phyloP scores from a whole-genome alignment of 2,888 invertebrate species.

The Magallana nippona region DNA sequence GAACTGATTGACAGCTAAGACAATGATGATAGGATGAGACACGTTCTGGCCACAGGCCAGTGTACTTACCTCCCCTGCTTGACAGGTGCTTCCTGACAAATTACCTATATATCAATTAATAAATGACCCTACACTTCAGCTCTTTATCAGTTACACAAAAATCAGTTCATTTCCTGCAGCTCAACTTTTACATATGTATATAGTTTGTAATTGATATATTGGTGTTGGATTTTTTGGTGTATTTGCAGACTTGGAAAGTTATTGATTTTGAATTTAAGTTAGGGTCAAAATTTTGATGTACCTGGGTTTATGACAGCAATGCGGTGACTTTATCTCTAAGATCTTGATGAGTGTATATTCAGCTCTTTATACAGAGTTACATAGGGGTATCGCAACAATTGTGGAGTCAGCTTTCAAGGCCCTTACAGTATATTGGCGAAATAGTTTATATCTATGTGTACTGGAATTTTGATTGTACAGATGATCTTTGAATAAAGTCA shows the following conservation, averaged over 20 bases:
- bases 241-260: neutral
- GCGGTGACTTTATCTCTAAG: constrained; percentile 14
- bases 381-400: constrained; percentile 1
- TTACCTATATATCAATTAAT: constrained; percentile 27
- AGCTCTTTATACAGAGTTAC: neutral
- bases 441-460: neutral
- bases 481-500: too few species aligned
- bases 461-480: constrained; percentile 2
- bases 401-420: constrained; percentile 3
- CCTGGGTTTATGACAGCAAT: constrained; percentile 17
- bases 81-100: constrained; percentile 21
- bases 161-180: constrained; percentile 18
- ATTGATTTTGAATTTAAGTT: neutral
- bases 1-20: constrained; percentile 22
- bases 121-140: constrained; percentile 3
- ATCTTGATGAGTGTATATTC: constrained; percentile 19
- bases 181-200: neutral
- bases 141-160: constrained; percentile 11
- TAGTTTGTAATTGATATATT: too few species aligned
- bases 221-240: neutral
- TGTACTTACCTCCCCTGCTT: constrained; percentile 21
- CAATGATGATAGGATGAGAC: constrained; percentile 15
- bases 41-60: constrained; percentile 27
- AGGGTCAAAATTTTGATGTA: constrained; percentile 8
- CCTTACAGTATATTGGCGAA: neutral